Conservation (phyloP, 2,113 vertebrate genomes). For the Chaetorhynchus papuensis region DNA sequence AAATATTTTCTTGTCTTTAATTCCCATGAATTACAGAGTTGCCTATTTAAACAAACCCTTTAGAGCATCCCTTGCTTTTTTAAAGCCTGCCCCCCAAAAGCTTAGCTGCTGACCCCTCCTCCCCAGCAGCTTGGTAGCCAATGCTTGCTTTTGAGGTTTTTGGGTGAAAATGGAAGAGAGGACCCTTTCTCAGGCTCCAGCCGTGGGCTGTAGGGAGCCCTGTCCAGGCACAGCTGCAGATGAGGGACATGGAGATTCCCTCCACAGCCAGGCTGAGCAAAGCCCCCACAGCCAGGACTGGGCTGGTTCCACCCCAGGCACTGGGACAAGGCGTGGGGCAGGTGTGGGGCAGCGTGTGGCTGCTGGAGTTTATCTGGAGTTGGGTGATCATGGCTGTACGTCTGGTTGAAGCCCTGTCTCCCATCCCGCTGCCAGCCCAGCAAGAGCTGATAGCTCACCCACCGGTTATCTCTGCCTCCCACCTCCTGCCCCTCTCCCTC, state of each 20-base stretch:
- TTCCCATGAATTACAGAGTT: background rate
- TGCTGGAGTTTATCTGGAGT: background rate
- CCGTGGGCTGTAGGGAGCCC: background rate
- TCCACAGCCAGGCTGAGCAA: background rate
- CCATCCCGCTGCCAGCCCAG: background rate
- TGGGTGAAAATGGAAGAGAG: background rate
- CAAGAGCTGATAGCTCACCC: background rate
- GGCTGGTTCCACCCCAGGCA: background rate
- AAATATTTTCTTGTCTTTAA: background rate
- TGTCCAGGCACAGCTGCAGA: background rate
- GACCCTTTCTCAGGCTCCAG: rapidly evolving
- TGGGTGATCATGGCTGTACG: background rate
- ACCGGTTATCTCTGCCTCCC: background rate
- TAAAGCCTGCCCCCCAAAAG: background rate
- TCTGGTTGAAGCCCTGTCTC: background rate
- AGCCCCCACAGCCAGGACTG: rapidly evolving
- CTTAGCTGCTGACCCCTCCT: background rate
- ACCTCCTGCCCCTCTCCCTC: background rate
- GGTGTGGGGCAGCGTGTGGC: background rate
- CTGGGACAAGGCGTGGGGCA: background rate
- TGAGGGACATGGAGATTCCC: rapidly evolving
- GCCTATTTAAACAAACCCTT: background rate
- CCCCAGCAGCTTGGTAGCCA: background rate
- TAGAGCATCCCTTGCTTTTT: background rate
- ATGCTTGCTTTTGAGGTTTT: background rate